Conservation (phyloP, 2,797 vertebrate genomes). For the Sciurus vulgaris region DNA sequence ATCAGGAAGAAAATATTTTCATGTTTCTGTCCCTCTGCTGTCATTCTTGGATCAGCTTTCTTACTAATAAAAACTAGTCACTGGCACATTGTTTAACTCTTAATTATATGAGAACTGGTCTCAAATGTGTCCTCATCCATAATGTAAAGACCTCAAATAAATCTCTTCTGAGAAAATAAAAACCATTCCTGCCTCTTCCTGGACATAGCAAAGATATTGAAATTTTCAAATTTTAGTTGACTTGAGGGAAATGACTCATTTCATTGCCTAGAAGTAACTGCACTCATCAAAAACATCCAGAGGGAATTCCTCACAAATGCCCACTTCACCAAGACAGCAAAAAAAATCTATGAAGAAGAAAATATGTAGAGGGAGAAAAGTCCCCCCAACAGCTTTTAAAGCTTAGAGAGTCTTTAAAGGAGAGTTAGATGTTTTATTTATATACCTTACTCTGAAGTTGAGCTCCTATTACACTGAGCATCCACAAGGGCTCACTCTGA, state of each 20-base stretch:
- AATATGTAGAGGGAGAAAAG: neutral
- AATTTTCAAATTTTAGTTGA: slow-evolving; percentile 37
- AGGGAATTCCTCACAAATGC: neutral
- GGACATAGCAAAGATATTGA: neutral
- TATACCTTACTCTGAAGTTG: neutral
- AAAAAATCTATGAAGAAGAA: neutral
- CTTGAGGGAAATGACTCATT: neutral
- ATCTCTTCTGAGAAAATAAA: slow-evolving; percentile 44
- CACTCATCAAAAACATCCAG: neutral
- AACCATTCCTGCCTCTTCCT: neutral
- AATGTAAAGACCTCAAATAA: slow-evolving; percentile 7
- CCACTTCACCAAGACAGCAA: neutral
- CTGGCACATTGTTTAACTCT: neutral
- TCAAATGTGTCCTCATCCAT: neutral
- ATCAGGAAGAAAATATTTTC: neutral
- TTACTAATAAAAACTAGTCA: slow-evolving; percentile 29
- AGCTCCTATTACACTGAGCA: neutral
- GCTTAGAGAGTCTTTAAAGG: neutral
- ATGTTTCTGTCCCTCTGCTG: neutral
- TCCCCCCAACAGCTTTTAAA: neutral
- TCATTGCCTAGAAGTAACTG: neutral
- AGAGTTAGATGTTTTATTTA: neutral
- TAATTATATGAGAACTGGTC: neutral
- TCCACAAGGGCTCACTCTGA: neutral
- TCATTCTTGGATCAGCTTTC: neutral